Evolutionary conservation across 2,888 invertebrate species (phyloP), one percentile per base, ranked within the genome.

Genomic region (Druceiella hillmani): DNA sequence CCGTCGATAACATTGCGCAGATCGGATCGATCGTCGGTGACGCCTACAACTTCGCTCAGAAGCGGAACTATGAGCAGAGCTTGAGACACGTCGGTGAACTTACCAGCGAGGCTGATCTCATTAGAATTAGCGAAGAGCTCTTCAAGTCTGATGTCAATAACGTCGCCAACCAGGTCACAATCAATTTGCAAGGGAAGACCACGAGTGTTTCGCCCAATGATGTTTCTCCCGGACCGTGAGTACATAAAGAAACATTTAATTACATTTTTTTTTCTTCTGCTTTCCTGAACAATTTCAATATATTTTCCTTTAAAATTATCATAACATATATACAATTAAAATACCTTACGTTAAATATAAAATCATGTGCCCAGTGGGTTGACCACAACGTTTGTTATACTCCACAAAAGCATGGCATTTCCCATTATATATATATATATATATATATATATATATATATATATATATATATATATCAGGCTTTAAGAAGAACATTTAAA

Each of bases 171-270:
- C 75, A 78, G 52, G 78, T 87, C 29, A 78, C 74, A 17, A 62
- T 88, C 17, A 84, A 87, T 60, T 61, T 80, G 44, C 89, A 89
- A 64, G 83, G 83, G 42, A 77, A 78, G 58, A 87, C 87, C 4
- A 76, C 77, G 13, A 78, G 85, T 29, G 74, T 79, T 52, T 82
- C 81, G 17, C 69, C 69, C 43, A 73, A 64, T 33, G 89, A 89
- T 57, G 79, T 83, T 56, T 87, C 89, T 6, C 79, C 82, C 39
- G 58, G 77, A 52, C 81, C 80, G 87, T 87, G 74, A 79, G 81
- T n/a, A n/a, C n/a, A n/a, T n/a, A n/a, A n/a, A n/a, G n/a, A n/a
- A n/a, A n/a, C n/a, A n/a, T n/a, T n/a, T n/a, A n/a, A n/a, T n/a
- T n/a, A n/a, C n/a, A n/a, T n/a, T n/a, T n/a, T n/a, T 15, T 12